These are phyloP conservation scores for Chaetogeoica ovagalla DNA, from an alignment of 2,888 invertebrate species.

Conservation along the genomic window DNA sequence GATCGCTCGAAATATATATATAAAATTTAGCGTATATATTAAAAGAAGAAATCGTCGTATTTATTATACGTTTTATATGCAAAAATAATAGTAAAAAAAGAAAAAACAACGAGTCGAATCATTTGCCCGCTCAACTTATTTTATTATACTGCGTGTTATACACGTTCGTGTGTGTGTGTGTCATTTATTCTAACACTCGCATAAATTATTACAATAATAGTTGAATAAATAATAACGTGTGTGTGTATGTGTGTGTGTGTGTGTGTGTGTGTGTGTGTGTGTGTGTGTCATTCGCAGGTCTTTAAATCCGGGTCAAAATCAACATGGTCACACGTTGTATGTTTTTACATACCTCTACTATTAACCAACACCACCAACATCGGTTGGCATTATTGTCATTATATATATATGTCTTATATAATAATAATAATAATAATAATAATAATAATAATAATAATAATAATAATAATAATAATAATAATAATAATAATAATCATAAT, in stretches of 20 bases:
- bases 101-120: constrained; percentile 1
- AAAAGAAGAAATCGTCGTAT: no score
- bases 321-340: background rate
- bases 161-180: constrained; percentile 13
- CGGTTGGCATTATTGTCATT: no score
- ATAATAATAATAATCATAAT: background rate
- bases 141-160: background rate
- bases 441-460: no score
- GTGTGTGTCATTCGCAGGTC: constrained; percentile 22
- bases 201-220: constrained; percentile 42
- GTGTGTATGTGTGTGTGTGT: background rate
- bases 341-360: background rate
- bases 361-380: no score
- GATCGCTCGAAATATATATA: no score
- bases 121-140: constrained; percentile 8
- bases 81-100: background rate
- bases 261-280: background rate
- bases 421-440: no score
- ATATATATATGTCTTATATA: background rate
- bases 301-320: constrained; percentile 43
- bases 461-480: no score
- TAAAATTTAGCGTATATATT: no score
- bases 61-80: background rate
- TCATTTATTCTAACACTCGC: constrained; percentile 28
- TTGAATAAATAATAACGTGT: constrained; percentile 32